Conservation (phyloP, 1,140 invertebrate genomes). For the Neodiprion virginianus region DNA sequence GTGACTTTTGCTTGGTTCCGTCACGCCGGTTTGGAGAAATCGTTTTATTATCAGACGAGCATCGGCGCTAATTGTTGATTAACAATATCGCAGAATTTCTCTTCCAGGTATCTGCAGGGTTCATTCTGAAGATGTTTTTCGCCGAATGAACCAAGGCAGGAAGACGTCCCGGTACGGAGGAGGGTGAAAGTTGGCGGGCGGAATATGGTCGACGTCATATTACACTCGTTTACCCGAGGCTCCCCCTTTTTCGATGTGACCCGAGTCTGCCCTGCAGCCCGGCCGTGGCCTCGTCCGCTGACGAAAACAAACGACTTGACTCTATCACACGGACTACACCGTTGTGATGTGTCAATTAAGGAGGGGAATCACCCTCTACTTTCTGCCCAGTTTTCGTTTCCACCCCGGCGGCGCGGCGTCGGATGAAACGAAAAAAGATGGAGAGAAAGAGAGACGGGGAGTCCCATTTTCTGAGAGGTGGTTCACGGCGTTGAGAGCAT, state of each 20-base stretch:
- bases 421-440: neutral
- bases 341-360: slow-evolving; percentile 4
- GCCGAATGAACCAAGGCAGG: no score
- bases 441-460: neutral
- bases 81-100: no score
- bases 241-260: neutral
- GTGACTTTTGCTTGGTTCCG: no score
- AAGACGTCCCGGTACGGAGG: no score
- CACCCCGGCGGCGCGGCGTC: neutral
- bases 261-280: neutral
- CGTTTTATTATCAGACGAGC: no score
- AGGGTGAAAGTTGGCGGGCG: neutral
- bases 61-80: no score
- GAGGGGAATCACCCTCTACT: neutral
- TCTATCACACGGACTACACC: slow-evolving; percentile 1
- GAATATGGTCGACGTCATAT: neutral
- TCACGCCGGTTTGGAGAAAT: no score
- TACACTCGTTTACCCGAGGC: neutral
- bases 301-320: slow-evolving; percentile 7
- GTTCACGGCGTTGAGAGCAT: neutral
- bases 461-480: neutral
- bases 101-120: no score
- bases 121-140: no score
- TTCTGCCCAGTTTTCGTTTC: neutral
- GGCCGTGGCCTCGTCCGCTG: neutral